These are phyloP conservation scores for Linnaemya vulpina DNA, from an alignment of 2,888 invertebrate genomes.

Conservation along the genomic window DNA sequence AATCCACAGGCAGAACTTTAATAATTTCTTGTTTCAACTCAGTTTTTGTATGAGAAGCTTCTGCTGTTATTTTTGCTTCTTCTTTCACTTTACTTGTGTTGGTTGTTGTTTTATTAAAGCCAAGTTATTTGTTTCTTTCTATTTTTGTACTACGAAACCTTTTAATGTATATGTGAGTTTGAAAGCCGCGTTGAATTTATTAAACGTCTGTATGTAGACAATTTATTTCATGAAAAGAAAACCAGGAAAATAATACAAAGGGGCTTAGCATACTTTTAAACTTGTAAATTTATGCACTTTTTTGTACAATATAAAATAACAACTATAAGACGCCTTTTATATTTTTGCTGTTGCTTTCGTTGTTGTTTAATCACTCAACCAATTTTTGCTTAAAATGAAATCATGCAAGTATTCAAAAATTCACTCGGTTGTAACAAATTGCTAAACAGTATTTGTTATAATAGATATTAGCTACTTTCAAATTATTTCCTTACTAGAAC, in stretches of 20 bases:
- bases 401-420: slow-evolving; percentile 59
- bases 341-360: slow-evolving; percentile 33
- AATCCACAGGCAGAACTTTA: slow-evolving; percentile 54
- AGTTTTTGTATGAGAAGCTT: slow-evolving; percentile 51
- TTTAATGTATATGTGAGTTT: slow-evolving; percentile 47
- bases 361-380: slow-evolving; percentile 57
- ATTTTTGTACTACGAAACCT: slow-evolving; percentile 39
- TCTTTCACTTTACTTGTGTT: slow-evolving; percentile 20
- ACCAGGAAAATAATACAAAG: slow-evolving; percentile 32
- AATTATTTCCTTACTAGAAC: slow-evolving; percentile 44
- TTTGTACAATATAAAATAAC: slow-evolving; percentile 33
- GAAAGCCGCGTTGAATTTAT: slow-evolving; percentile 56
- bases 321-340: slow-evolving; percentile 41
- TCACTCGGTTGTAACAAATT: slow-evolving; percentile 65
- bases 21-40: slow-evolving; percentile 34
- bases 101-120: slow-evolving; percentile 47
- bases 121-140: slow-evolving; percentile 51
- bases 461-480: not conserved
- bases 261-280: slow-evolving; percentile 16
- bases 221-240: slow-evolving; percentile 41
- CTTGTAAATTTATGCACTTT: slow-evolving; percentile 67
- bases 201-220: slow-evolving; percentile 30
- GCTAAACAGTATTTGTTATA: slow-evolving; percentile 15
- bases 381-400: slow-evolving; percentile 50
- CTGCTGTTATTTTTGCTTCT: slow-evolving; percentile 30